Base-by-base conservation (phyloP, 2,888 invertebrate genomes). In the Neoscelio sp. region DNA sequence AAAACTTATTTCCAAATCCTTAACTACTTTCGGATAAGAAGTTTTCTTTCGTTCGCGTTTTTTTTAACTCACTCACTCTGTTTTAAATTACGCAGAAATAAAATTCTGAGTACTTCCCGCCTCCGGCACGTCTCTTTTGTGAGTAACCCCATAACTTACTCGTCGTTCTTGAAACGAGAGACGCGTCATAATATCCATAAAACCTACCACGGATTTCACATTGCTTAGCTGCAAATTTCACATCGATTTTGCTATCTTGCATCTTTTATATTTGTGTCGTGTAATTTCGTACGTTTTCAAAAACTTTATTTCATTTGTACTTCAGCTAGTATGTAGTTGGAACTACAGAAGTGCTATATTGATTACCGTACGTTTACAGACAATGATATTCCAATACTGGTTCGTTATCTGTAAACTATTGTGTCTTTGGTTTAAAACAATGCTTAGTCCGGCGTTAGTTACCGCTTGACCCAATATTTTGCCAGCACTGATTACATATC, bases 71-170 rank as follows among this genome's bases (percentile, higher is more conserved):
- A 44, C 68, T 56, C 65, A 48, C 50, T 70, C 52, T 73, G 68
- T 68, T 73, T 78, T 78, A 73, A 73, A 78, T 78, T 73, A 73
- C 54, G 58, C 48, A 60, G 62, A 60, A 73, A 73, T 73, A 78
- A 73, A 78, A 78, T 77, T 62, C 70, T 54, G 62, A 68, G 68
- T 68, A 76, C 62, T 70, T 62, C 10, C 52, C 56, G 62, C 76
- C 70, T 64, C 56, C 42, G 76, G 76, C 64, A 35, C 28, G 48
- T 70, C 48, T 76, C 76, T 77, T 77, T 77, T 77, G 77, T 77
- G 48, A 70, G 65, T 65, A 65, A 70, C 64, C 70, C 64, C 30
- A 65, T 77, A 77, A 77, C 70, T 70, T 70, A 60, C 46, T 75
- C 67, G 46, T 18, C 40, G 23, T 68, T 68, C 68, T 54, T 46